Evolutionary conservation across 2,797 vertebrate genomes (phyloP).

Genomic region (Rhinella marina): DNA sequence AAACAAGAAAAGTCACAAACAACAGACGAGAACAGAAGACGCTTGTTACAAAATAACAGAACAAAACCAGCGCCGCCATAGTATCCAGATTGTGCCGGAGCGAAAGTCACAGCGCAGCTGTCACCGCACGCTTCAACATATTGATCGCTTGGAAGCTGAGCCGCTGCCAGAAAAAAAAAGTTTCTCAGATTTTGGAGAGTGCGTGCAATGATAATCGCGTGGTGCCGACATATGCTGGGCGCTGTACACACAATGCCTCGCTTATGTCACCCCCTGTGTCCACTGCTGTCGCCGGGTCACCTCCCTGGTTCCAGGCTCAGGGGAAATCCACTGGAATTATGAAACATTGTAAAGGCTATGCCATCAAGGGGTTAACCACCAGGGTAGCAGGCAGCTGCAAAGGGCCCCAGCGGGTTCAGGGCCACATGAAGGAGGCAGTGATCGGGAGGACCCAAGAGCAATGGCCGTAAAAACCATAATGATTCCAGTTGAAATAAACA

Average conservation of each 20-base stretch:
- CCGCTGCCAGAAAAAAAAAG: conserved; percentile 61
- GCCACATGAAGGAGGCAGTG: no score
- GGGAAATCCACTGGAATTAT: no score
- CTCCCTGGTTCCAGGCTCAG: no score
- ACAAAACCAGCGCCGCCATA: background rate
- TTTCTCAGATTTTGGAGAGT: conserved; percentile 9
- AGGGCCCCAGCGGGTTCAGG: no score
- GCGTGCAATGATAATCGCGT: background rate
- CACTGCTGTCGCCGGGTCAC: no score
- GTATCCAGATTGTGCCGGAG: conserved; percentile 25
- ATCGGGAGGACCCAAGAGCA: no score
- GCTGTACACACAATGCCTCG: background rate
- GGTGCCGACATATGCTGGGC: background rate
- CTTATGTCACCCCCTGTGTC: background rate
- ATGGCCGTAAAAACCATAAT: no score
- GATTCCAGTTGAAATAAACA: no score
- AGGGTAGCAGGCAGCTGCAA: no score
- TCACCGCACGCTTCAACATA: background rate
- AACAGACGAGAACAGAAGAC: conserved; percentile 17
- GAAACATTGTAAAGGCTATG: no score
- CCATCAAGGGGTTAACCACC: no score
- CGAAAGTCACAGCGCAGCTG: conserved; percentile 22
- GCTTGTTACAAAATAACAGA: conserved; percentile 32
- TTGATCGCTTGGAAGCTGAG: background rate
- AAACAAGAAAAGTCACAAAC: conserved; percentile 42